Evolutionary conservation across 1,140 invertebrate species (phyloP), one percentile per base, ranked within the genome.

Genomic region (Penaeus vannamei): DNA sequence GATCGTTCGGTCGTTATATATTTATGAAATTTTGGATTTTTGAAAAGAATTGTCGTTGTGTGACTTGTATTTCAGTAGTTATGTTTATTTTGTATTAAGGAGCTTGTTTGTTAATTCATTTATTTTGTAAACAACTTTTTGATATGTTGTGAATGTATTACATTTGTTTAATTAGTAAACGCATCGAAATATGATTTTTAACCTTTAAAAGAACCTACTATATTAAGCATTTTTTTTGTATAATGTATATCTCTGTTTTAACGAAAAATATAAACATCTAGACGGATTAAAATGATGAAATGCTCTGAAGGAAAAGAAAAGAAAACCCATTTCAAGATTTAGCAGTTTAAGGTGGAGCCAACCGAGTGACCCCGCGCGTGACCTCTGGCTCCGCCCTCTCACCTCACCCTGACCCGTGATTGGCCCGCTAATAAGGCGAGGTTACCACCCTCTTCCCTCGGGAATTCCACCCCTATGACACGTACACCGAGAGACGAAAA

Each of bases 381-480:
- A 72, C 66, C 66, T 23, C 66, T 72, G 66, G 66, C 66, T 32
- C 66, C 66, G 7, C 66, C 66, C 66, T 26, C 66, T 72, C 66
- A 72, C 66, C 66, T 72, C 66, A 32, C 66, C 66, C n/a, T 72
- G 66, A 72, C 66, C 66, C 66, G n/a, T 72, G 66, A 72, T 72
- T 72, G 66, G 32, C n/a, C n/a, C 32, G n/a, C 66, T 32, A 72
- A 26, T 26, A n/a, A 72, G 66, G 66, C 66, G 66, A 72, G 66
- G 66, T 72, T 72, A 72, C 66, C 66, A 26, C 66, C 32, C 66
- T 8, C 19, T 72, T 72, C n/a, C n/a, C 66, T 26, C n/a, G n/a
- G 66, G 66, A 72, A 32, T 72, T 72, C 66, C 66, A 32, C 66
- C n/a, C n/a, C 14, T 72, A 32, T 14, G 66, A 53, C 66, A 72